Evolutionary conservation across 2,797 vertebrate species (phyloP).

Genomic region (Gadopsis bispinosus): DNA sequence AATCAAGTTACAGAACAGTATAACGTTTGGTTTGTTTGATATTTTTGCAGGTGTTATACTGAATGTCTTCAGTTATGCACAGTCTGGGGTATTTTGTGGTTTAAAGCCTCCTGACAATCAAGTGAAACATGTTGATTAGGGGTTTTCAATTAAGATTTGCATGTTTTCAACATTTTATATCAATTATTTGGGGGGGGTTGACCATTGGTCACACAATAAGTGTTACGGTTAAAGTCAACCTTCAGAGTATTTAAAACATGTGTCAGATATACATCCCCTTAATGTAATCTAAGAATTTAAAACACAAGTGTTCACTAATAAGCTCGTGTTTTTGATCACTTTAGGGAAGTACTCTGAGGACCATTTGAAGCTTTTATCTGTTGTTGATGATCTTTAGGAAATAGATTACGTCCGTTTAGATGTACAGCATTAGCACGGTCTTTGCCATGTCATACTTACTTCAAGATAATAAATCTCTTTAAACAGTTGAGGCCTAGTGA

Average conservation of each 20-base stretch:
- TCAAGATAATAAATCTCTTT: not conserved
- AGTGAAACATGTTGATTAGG: not conserved
- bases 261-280: no score
- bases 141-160: not conserved
- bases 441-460: not conserved
- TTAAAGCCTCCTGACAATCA: not conserved
- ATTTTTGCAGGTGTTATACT: not conserved
- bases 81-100: not conserved
- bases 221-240: not conserved
- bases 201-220: not conserved
- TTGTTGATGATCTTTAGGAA: not conserved
- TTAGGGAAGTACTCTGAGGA: not conserved
- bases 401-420: not conserved
- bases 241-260: not conserved
- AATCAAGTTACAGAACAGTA: not conserved
- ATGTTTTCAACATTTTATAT: not conserved
- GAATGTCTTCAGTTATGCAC: not conserved
- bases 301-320: no score
- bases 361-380: not conserved
- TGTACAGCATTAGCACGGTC: not conserved
- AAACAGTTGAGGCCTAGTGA: not conserved
- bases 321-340: no score
- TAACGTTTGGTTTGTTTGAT: not conserved
- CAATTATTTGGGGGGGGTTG: not conserved
- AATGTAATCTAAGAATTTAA: no score